Evolutionary conservation across 35 echinoderm and acorn worm species (phyloP).

Genomic region (Apostichopus parvimensis): DNA sequence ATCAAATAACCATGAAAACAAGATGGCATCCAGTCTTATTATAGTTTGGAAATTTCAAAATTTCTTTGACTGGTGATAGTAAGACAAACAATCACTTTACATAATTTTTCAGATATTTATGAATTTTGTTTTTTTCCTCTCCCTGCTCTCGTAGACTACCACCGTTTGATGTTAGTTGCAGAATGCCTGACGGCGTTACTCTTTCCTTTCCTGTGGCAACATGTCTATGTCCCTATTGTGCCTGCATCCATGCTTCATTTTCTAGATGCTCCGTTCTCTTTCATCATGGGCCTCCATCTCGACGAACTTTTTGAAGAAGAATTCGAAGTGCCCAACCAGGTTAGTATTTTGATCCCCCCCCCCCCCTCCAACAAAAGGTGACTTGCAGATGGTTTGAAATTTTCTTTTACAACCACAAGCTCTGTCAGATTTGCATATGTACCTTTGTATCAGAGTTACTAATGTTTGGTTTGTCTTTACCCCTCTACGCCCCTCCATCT

Average conservation of each 20-base stretch:
- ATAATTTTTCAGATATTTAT: no score
- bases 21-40: no score
- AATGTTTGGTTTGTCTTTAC: no score
- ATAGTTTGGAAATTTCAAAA: no score
- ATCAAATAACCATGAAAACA: no score
- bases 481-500: no score
- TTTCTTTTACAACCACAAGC: constrained; percentile 76
- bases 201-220: constrained; percentile 96
- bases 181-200: constrained; percentile 80
- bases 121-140: no score
- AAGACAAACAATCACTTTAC: no score
- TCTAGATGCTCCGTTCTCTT: constrained; percentile 93
- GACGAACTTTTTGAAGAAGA: constrained; percentile 69
- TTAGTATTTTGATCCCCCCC: background rate
- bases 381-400: constrained; percentile 43
- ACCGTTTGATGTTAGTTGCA: constrained; percentile 91
- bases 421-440: constrained; percentile 39
- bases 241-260: constrained; percentile 96
- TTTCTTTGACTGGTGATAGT: no score
- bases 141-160: constrained; percentile 73
- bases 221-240: constrained; percentile 94
- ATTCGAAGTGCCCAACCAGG: constrained; percentile 85
- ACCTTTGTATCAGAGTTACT: no score
- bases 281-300: constrained; percentile 95
- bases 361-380: background rate